These are phyloP conservation scores for Potorous gilbertii DNA, from an alignment of 2,797 vertebrate species.

Conservation along the genomic window DNA sequence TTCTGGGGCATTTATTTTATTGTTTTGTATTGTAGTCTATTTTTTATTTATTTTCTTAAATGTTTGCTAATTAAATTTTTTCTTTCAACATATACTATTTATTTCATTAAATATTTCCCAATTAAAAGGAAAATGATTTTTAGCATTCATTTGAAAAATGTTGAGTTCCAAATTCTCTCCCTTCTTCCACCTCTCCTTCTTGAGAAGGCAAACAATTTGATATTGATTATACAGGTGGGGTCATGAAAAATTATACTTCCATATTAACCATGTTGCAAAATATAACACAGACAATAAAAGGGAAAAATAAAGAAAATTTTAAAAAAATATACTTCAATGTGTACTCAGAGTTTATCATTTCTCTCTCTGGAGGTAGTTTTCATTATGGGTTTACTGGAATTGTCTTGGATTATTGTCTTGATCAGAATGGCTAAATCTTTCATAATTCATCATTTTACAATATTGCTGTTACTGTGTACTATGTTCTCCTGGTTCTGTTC, in stretches of 20 bases:
- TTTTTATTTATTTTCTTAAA: background rate
- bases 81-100: background rate
- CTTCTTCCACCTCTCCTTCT: too few species aligned
- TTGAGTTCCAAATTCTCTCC: background rate
- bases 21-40: background rate
- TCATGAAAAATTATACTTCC: background rate
- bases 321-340: background rate
- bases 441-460: background rate
- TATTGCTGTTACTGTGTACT: background rate
- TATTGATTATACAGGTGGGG: background rate
- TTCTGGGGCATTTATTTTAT: background rate
- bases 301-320: background rate
- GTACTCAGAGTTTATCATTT: background rate
- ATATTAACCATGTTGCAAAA: background rate
- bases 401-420: background rate
- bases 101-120: background rate
- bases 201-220: background rate
- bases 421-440: background rate
- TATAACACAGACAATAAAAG: background rate
- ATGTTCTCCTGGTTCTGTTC: background rate
- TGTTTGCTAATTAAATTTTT: background rate
- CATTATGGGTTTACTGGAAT: background rate
- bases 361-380: background rate
- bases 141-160: background rate
- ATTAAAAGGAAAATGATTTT: background rate